phyloP scores from a whole-genome alignment of 2,888 invertebrate species.

The Cataglyphis livida region DNA sequence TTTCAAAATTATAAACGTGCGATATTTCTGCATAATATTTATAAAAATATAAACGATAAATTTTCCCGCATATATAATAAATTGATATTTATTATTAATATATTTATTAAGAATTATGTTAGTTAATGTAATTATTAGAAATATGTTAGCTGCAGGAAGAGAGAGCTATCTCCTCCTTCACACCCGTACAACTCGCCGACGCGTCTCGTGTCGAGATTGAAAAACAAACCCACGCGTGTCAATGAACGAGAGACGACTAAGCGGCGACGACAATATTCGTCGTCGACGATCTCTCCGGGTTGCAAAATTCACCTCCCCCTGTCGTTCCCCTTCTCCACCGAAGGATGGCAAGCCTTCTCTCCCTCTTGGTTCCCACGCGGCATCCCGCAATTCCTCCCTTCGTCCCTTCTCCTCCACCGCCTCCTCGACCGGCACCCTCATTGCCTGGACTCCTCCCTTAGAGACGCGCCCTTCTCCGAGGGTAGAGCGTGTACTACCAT shows the following conservation, averaged over 20 bases:
- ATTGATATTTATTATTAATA: background rate
- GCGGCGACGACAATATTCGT: slow-evolving; percentile 61
- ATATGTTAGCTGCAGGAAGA: background rate
- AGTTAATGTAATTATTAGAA: background rate
- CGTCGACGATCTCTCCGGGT: slow-evolving; percentile 63
- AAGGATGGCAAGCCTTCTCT: slow-evolving; percentile 69
- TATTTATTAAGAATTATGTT: background rate
- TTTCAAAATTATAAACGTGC: background rate
- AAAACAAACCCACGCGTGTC: slow-evolving; percentile 53
- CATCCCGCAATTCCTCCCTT: slow-evolving; percentile 65
- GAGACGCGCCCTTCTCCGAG: slow-evolving; percentile 56
- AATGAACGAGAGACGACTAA: slow-evolving; percentile 65
- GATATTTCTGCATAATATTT: background rate
- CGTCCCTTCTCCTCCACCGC: slow-evolving; percentile 63
- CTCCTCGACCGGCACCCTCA: slow-evolving; percentile 68
- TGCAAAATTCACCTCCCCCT: slow-evolving; percentile 69
- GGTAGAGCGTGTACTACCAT: slow-evolving; percentile 56
- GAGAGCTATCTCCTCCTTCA: background rate
- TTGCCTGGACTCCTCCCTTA: slow-evolving; percentile 71
- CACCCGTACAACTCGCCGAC: slow-evolving; percentile 1
- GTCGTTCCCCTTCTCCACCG: slow-evolving; percentile 42
- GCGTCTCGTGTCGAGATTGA: background rate
- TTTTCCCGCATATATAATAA: background rate
- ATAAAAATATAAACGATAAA: background rate
- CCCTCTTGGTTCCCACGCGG: slow-evolving; percentile 80